Percentiles rank a stretch among this genome's conserved stretches.
phyloP scores from a whole-genome alignment of 2,888 invertebrate genomes.

The Candidula unifasciata region DNA sequence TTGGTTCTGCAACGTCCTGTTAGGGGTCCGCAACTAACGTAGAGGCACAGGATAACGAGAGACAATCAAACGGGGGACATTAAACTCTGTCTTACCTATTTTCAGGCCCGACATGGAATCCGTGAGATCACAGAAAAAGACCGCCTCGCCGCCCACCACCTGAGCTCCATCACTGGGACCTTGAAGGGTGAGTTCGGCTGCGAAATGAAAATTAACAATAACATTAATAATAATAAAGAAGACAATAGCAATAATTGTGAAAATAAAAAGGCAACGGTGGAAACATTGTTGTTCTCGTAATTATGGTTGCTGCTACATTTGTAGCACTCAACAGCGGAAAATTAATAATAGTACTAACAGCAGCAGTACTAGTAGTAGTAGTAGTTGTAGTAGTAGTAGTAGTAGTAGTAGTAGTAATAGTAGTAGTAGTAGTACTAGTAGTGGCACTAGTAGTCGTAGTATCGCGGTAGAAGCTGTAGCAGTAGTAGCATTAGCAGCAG shows the following conservation, averaged over 20 bases:
- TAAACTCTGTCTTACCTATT: conserved; percentile 1
- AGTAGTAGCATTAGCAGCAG: conserved; percentile 38
- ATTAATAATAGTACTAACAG: conserved; percentile 48
- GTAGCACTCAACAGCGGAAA: background rate
- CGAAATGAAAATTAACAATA: background rate
- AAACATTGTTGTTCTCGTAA: background rate
- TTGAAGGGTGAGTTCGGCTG: conserved; percentile 24
- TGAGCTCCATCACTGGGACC: conserved; percentile 38
- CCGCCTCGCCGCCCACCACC: conserved; percentile 32
- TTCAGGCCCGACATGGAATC: background rate
- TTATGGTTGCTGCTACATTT: background rate
- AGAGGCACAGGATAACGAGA: too few relatives aligned
- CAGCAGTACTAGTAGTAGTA: conserved; percentile 26
- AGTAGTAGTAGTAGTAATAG: background rate
- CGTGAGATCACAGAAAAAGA: conserved; percentile 33
- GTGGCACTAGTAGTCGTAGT: background rate
- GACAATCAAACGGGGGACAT: too few relatives aligned
- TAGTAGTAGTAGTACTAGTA: conserved; percentile 13
- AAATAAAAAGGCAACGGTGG: background rate
- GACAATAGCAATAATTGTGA: background rate
- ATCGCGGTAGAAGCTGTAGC: background rate
- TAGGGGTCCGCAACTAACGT: too few relatives aligned
- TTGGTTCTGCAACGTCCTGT: too few relatives aligned
- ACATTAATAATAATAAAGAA: background rate
- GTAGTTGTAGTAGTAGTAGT: background rate